Evolutionary conservation across 2,888 invertebrate genomes (phyloP).

Genomic region (Minunthozetes semirufus): DNA sequence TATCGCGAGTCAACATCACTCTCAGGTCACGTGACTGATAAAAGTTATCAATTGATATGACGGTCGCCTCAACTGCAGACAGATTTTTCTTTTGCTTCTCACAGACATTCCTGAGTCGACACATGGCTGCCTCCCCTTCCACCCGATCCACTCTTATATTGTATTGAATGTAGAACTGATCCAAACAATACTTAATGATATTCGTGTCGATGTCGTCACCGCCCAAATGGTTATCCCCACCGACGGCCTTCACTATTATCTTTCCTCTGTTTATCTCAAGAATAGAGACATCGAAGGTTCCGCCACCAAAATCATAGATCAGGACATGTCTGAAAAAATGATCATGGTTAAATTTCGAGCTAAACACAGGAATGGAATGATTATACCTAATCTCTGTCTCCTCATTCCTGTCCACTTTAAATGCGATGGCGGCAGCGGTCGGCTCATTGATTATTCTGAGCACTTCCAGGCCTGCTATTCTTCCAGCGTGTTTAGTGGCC

Average conservation of each 20-base stretch:
- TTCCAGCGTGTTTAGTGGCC: conserved; percentile 52
- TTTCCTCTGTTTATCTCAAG: conserved; percentile 33
- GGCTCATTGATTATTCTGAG: conserved; percentile 52
- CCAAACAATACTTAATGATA: conserved; percentile 38
- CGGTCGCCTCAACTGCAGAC: conserved; percentile 26
- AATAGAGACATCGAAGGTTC: conserved; percentile 39
- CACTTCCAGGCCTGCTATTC: conserved; percentile 51
- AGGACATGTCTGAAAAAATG: not conserved
- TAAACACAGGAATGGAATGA: too few relatives aligned
- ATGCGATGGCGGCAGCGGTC: conserved; percentile 44
- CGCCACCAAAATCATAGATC: conserved; percentile 39
- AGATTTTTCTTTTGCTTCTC: conserved; percentile 44
- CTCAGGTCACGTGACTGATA: conserved; percentile 30
- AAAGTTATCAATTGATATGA: conserved; percentile 37
- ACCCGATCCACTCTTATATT: conserved; percentile 35
- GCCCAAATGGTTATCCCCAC: conserved; percentile 46
- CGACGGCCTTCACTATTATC: conserved; percentile 45
- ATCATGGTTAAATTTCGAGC: too few relatives aligned
- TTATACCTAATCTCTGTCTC: too few relatives aligned
- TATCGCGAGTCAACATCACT: conserved; percentile 30
- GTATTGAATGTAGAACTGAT: conserved; percentile 38
- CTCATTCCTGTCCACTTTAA: too few relatives aligned
- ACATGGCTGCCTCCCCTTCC: conserved; percentile 29
- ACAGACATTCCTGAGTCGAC: conserved; percentile 36
- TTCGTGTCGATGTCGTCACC: conserved; percentile 42